These are phyloP conservation scores for Lordiphosa collinella DNA, from an alignment of 1,140 invertebrate species.

Conservation along the genomic window DNA sequence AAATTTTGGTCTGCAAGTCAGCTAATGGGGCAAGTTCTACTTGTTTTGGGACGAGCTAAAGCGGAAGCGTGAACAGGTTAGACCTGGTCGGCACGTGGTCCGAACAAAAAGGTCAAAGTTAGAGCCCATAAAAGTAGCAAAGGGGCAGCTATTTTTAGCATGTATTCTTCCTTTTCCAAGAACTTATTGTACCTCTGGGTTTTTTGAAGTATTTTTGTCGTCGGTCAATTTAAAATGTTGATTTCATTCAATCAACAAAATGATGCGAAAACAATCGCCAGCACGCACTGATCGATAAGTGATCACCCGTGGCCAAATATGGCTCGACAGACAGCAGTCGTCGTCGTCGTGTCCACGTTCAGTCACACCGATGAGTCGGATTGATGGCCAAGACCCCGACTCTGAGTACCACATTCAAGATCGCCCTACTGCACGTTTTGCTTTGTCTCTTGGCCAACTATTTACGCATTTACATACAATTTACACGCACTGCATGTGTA, in stretches of 20 bases:
- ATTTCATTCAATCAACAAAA: constrained; percentile 20
- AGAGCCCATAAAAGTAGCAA: not conserved
- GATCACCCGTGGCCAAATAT: constrained; percentile 11
- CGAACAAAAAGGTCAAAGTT: constrained; percentile 4
- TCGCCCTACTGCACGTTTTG: not conserved
- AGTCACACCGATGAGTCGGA: constrained; percentile 6
- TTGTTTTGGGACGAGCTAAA: constrained; percentile 1
- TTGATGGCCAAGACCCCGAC: constrained; percentile 1
- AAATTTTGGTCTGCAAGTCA: not conserved
- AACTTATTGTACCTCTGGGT: not conserved
- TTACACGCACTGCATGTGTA: constrained; percentile 13
- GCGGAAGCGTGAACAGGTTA: not conserved
- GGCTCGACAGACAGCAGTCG: constrained; percentile 1
- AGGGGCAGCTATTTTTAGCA: constrained; percentile 2
- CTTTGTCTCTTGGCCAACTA: not conserved
- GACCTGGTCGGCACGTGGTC: constrained; percentile 4
- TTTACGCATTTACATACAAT: constrained; percentile 12
- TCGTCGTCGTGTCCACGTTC: constrained; percentile 2
- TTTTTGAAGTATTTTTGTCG: constrained; percentile 4
- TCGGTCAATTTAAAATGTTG: constrained; percentile 13
- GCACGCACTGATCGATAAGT: constrained; percentile 13
- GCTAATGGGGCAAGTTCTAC: constrained; percentile 7
- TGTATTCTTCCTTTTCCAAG: constrained; percentile 3
- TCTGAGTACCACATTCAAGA: constrained; percentile 9
- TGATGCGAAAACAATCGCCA: constrained; percentile 15